Percentiles rank a stretch among this genome's conserved stretches.
Conservation (phyloP, 1,140 invertebrate species). For the Euwallacea similis region DNA sequence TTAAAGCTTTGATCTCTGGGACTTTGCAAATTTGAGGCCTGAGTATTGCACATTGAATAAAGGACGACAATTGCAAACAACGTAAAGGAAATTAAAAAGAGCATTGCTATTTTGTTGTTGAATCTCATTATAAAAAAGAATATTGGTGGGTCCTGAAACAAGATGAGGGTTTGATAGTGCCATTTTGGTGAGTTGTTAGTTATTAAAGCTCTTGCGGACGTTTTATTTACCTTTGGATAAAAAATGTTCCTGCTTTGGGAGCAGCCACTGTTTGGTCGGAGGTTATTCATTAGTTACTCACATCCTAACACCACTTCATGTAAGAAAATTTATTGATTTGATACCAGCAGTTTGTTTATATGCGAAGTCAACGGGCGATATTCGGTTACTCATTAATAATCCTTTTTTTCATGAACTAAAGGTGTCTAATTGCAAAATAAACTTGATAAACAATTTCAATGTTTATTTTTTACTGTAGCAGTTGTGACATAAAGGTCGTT, state of each 20-base stretch:
- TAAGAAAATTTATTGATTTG: too few relatives aligned
- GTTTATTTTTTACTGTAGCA: too few relatives aligned
- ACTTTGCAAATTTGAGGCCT: slow-evolving; percentile 43
- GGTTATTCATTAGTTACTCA: slow-evolving; percentile 40
- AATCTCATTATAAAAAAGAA: slow-evolving; percentile 61
- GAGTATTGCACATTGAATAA: slow-evolving; percentile 61
- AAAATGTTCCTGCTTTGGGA: slow-evolving; percentile 42
- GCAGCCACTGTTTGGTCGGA: slow-evolving; percentile 33
- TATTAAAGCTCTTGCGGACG: background rate
- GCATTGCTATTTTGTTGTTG: slow-evolving; percentile 59
- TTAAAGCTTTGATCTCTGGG: slow-evolving; percentile 32
- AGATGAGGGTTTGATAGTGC: background rate
- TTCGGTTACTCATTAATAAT: too few relatives aligned
- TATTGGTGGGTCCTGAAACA: slow-evolving; percentile 50
- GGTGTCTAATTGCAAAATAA: too few relatives aligned
- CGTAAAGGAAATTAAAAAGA: slow-evolving; percentile 56
- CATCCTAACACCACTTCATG: background rate
- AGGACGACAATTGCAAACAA: slow-evolving; percentile 58
- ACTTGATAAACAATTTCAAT: too few relatives aligned
- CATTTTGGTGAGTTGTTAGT: background rate
- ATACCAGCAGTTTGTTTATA: too few relatives aligned
- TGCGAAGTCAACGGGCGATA: too few relatives aligned
- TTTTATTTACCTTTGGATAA: slow-evolving; percentile 37
- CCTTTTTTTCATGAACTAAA: too few relatives aligned
- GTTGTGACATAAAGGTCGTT: too few relatives aligned